Evolutionary conservation across 2,888 invertebrate species (phyloP), one percentile per base, ranked within the genome.

Genomic region (Xestoiulus laeticollis): DNA sequence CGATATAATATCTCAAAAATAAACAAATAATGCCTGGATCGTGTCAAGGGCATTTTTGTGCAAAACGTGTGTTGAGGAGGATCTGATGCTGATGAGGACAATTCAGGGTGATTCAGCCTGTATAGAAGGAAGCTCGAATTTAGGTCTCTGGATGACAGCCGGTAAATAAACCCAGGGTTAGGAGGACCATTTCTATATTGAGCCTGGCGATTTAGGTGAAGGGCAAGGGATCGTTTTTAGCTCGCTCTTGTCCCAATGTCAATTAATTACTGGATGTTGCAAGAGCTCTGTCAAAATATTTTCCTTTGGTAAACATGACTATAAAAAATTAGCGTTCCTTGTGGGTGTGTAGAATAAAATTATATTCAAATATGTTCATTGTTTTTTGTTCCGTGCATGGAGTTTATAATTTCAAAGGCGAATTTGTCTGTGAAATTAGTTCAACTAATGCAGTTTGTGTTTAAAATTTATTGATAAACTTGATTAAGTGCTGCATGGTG

Each of bases 41-140:
- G 78, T 78, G 78, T 78, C 78, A 78, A 78, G 78, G 78, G 78
- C 78, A 78, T 30, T 78, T 78, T 78, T 32, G 22, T 26, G 22
- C 68, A 68, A 26, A 22, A 26, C 12, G 22, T 68, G 8, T 68
- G 68, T 53, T 26, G 30, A 16, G 30, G 30, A 30, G 78, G 30
- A 14, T 78, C n/a, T 68, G 68, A 38, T 38, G 38, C 30, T 78
- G 78, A 78, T 78, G 78, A 78, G 78, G 78, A 26, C 22, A 12
- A 68, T 68, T 78, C 26, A 26, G 26, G 68, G 26, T 26, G 68
- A 26, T 22, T 59, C 59, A 22, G 59, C 3, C 22, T n/a, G 59
- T 59, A 59, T 0, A n/a, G 59, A 59, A 22, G 59, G 22, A 59
- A 22, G 10, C 26, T 68, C 68, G 68, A 12, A 68, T 68, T 68